Conservation (phyloP, 2,113 vertebrate species). For the Natator depressus region DNA sequence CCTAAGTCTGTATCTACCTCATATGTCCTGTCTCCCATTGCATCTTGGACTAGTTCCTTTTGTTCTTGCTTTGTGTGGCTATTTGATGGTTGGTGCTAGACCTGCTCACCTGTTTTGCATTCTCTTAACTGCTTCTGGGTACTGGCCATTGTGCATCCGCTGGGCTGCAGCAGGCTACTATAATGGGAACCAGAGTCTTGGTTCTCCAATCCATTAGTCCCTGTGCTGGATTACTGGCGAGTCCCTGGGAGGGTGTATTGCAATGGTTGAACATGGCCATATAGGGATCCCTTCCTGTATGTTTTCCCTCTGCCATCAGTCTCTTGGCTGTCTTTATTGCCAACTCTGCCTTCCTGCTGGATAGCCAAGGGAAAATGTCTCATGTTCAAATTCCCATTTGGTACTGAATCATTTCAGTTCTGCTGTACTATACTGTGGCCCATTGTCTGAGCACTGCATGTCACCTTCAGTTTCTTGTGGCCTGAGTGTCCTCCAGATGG, state of each 20-base stretch:
- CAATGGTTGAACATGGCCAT: background rate
- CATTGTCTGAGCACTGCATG: background rate
- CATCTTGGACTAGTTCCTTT: background rate
- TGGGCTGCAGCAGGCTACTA: background rate
- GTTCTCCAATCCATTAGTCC: background rate
- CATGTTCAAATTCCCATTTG: background rate
- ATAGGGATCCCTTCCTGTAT: background rate
- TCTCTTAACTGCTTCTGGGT: background rate
- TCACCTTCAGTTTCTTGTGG: background rate
- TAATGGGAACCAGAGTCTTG: background rate
- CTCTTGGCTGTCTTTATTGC: background rate
- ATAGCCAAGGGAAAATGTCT: background rate
- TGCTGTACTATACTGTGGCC: background rate
- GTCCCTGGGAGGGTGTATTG: background rate
- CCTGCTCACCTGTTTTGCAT: background rate
- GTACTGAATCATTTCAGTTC: background rate
- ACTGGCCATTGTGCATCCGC: background rate
- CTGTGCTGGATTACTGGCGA: background rate
- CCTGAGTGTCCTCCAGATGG: too few species aligned
- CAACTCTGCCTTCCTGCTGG: background rate
- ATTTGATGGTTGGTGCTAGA: background rate
- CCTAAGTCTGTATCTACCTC: too few species aligned
- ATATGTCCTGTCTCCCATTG: too few species aligned
- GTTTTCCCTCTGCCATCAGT: background rate
- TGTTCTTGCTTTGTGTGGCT: background rate